Percentiles rank a stretch among this genome's conserved stretches.
Conservation (phyloP, 2,888 invertebrate genomes). For the Nephrotoma guestfalica region DNA sequence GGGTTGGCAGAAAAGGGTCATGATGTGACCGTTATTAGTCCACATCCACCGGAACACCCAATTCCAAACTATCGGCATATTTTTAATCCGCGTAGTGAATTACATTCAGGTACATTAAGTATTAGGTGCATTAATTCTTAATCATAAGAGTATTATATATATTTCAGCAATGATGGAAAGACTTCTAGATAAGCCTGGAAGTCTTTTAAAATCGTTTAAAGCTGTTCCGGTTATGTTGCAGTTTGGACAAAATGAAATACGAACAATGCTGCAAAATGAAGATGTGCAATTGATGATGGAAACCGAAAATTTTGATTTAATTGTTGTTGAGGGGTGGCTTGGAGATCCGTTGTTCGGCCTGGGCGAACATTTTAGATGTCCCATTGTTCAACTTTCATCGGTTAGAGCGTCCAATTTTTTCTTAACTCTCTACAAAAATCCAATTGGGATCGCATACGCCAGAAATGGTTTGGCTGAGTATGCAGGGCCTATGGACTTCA, state of each 20-base stretch:
- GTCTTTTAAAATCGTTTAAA: not conserved
- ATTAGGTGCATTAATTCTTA: not conserved
- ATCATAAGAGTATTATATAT: not conserved
- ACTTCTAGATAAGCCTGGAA: not conserved
- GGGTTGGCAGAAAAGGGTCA: not conserved
- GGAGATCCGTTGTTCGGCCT: slow-evolving; percentile 3
- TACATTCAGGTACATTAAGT: not conserved
- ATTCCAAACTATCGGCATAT: not conserved
- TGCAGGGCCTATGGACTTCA: not conserved
- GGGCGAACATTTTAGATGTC: not conserved
- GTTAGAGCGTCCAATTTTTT: slow-evolving; percentile 15
- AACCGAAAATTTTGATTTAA: slow-evolving; percentile 9
- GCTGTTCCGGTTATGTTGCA: not conserved
- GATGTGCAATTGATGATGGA: slow-evolving; percentile 5
- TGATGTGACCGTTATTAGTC: not conserved
- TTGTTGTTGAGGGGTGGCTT: not conserved
- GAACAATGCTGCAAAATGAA: not conserved
- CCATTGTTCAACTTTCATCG: not conserved
- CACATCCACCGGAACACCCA: not conserved
- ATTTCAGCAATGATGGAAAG: not conserved
- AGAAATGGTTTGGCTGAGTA: slow-evolving; percentile 25
- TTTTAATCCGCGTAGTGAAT: not conserved
- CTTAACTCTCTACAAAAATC: slow-evolving; percentile 31
- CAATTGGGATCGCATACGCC: slow-evolving; percentile 31
- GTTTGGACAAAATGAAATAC: not conserved